A percentile compares a stretch with the other conserved stretches of the same genome.
Evolutionary conservation across 53 echinoderm and acorn worm species (phyloP).

Genomic region (Holothuria leucospilota): DNA sequence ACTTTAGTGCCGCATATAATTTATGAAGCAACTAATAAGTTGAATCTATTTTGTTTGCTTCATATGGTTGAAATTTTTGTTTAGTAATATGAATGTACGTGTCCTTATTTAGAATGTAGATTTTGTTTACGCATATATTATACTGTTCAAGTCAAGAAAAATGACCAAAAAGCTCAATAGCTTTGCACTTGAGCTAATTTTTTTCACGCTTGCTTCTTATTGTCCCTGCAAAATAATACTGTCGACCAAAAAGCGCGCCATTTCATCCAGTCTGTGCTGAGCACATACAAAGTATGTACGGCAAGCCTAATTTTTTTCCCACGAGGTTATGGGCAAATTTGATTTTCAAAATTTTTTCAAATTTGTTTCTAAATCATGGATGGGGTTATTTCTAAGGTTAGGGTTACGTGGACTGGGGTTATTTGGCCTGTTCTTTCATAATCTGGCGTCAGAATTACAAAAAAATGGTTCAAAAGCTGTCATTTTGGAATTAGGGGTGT

Average conservation of each 20-base stretch:
- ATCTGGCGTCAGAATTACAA: no score
- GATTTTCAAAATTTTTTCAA: no score
- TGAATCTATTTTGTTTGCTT: not conserved
- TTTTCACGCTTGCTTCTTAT: not conserved
- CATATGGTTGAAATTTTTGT: not conserved
- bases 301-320: no score
- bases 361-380: no score
- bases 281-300: not conserved
- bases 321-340: no score
- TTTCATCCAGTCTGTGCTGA: not conserved
- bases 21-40: no score
- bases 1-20: not conserved
- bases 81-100: not conserved
- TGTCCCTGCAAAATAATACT: not conserved
- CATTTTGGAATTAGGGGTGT: no score
- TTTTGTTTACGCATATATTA: not conserved
- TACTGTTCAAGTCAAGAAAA: not conserved
- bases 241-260: conserved; percentile 22
- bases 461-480: no score
- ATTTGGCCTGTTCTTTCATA: no score
- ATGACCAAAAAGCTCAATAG: not conserved
- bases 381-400: no score
- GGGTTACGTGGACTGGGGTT: no score
- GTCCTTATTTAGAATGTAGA: not conserved
- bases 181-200: not conserved